Evolutionary conservation across 1,140 invertebrate species (phyloP).

Genomic region (Platorchestia sp.): DNA sequence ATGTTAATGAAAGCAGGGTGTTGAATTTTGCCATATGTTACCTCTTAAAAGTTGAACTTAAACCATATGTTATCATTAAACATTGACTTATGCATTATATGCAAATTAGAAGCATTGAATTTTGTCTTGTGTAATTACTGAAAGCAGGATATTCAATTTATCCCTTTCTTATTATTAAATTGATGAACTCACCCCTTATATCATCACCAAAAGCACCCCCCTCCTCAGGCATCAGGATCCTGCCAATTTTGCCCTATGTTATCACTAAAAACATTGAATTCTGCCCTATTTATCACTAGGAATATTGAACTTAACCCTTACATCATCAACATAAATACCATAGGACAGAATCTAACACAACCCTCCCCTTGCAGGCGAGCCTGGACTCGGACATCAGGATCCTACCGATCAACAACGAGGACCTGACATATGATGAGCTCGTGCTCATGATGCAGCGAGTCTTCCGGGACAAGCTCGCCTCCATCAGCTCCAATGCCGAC

Average conservation of each 20-base stretch:
- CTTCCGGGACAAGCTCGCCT: constrained; percentile 77
- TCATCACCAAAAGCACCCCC: background rate
- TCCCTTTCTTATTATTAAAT: too few species aligned
- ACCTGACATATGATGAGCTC: constrained; percentile 83
- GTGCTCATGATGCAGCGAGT: constrained; percentile 85
- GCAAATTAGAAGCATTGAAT: too few species aligned
- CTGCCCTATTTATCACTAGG: background rate
- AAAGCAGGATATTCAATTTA: too few species aligned
- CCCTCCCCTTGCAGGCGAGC: constrained; percentile 74
- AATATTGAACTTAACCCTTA: background rate
- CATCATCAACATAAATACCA: background rate
- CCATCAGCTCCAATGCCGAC: constrained; percentile 70
- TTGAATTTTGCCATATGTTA: too few species aligned
- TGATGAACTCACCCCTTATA: background rate
- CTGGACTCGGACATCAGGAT: constrained; percentile 81
- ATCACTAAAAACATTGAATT: background rate
- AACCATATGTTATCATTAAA: too few species aligned
- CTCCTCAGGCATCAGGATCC: background rate
- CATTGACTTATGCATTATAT: too few species aligned
- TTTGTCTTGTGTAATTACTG: too few species aligned
- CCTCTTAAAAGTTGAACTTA: too few species aligned
- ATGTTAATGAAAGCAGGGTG: too few species aligned
- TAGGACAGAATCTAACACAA: background rate
- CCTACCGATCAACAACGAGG: constrained; percentile 84
- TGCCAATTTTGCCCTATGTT: background rate